A percentile compares a stretch with the other conserved stretches of the same genome.
These are phyloP conservation scores for Pangasius mekongensis DNA, from an alignment of 2,797 vertebrate species.

Conservation along the genomic window DNA sequence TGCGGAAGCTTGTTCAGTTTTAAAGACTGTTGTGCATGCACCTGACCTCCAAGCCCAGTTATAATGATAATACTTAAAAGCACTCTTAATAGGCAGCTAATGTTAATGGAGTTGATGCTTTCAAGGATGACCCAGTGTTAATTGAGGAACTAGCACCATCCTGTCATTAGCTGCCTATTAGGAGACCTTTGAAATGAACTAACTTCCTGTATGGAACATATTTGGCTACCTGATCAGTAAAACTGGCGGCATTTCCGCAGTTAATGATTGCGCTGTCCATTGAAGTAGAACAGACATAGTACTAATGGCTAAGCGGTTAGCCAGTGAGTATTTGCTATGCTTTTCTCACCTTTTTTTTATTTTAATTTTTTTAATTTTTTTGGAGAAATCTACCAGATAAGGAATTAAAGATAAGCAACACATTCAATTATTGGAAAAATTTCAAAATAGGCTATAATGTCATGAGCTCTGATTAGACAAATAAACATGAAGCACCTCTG, in stretches of 20 bases:
- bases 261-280: neutral
- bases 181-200: slow-evolving; percentile 22
- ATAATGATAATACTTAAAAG: slow-evolving; percentile 27
- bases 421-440: neutral
- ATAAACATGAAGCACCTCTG: neutral
- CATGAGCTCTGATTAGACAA: neutral
- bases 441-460: neutral
- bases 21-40: neutral
- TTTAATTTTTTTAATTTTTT: neutral
- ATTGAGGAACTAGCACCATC: slow-evolving; percentile 7
- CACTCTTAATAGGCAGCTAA: slow-evolving; percentile 13
- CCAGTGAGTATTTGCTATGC: neutral
- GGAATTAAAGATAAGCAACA: neutral
- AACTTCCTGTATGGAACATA: neutral
- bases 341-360: neutral
- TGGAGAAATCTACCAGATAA: neutral
- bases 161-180: slow-evolving; percentile 28
- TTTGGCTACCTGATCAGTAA: slow-evolving; percentile 6
- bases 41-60: neutral
- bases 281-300: neutral
- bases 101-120: slow-evolving; percentile 17
- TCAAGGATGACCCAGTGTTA: slow-evolving; percentile 28
- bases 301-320: neutral
- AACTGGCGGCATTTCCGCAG: neutral
- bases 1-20: neutral